phyloP scores from a whole-genome alignment of 2,113 vertebrate species.

The Eudyptes chrysolophus region DNA sequence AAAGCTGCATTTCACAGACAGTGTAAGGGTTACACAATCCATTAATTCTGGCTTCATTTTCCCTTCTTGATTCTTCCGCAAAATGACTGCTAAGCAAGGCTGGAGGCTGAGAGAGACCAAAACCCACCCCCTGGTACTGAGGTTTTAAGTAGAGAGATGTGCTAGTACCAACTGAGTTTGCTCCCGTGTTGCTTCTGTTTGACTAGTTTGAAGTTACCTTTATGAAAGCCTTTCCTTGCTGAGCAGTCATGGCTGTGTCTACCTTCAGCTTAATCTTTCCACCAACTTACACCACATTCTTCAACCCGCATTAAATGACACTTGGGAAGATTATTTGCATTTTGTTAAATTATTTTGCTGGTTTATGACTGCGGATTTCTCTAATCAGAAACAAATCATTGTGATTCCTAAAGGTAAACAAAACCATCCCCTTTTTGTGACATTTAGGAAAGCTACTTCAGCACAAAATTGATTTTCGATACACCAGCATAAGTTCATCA shows the following conservation, averaged over 20 bases:
- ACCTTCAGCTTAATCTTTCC: neutral
- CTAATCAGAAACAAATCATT: neutral
- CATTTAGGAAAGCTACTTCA: neutral
- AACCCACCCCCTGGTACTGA: neutral
- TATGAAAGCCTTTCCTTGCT: neutral
- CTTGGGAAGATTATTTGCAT: neutral
- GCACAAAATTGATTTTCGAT: neutral
- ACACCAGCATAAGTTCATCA: neutral
- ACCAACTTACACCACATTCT: neutral
- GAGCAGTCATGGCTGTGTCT: neutral
- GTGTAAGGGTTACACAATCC: neutral
- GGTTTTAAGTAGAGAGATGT: neutral
- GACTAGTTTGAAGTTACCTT: neutral
- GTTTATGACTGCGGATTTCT: neutral
- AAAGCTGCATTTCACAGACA: neutral
- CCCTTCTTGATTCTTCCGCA: neutral
- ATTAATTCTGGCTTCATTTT: neutral
- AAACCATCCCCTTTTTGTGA: accelerated
- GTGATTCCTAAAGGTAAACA: neutral
- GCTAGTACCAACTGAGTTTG: neutral
- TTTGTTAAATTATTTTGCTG: neutral
- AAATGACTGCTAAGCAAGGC: neutral
- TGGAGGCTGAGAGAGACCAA: neutral
- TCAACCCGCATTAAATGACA: neutral
- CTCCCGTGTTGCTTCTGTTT: neutral